These are phyloP conservation scores for Lochmaea capreae DNA, from an alignment of 2,888 invertebrate species.

Conservation along the genomic window DNA sequence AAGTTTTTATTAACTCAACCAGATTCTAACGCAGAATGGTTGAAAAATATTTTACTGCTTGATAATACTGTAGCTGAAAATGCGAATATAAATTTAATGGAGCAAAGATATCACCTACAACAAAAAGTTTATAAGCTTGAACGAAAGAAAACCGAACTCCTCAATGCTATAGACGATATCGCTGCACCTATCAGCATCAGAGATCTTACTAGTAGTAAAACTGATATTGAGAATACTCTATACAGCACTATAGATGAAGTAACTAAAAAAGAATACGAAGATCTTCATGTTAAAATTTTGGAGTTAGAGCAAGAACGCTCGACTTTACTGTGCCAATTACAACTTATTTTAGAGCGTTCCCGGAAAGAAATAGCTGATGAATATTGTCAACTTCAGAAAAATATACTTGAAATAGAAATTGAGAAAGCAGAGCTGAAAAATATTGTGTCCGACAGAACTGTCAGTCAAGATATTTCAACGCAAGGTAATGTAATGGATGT, in stretches of 20 bases:
- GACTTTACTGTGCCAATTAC: constrained; percentile 47
- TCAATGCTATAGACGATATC: constrained; percentile 48
- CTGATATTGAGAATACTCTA: constrained; percentile 40
- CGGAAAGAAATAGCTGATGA: constrained; percentile 50
- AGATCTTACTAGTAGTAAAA: constrained; percentile 24
- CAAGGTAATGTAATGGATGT: constrained; percentile 9
- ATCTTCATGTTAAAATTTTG: constrained; percentile 47
- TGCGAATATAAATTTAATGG: constrained; percentile 36
- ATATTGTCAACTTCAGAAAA: constrained; percentile 47
- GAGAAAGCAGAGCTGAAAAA: constrained; percentile 39
- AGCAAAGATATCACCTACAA: constrained; percentile 47
- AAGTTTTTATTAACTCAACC: constrained; percentile 52
- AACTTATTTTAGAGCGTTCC: constrained; percentile 48
- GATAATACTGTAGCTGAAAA: constrained; percentile 41
- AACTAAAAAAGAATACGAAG: constrained; percentile 46
- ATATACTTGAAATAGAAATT: constrained; percentile 48
- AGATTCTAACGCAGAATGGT: constrained; percentile 45
- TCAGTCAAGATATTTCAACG: not conserved
- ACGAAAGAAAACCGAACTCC: constrained; percentile 48
- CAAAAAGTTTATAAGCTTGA: constrained; percentile 49
- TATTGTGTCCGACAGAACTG: not conserved
- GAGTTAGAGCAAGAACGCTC: constrained; percentile 51
- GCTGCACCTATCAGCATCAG: constrained; percentile 30
- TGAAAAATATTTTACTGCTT: constrained; percentile 49
- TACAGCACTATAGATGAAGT: constrained; percentile 38